Evolutionary conservation across 64 coral and sea anemone species (phyloP).

Genomic region (Platygyra sinensis): DNA sequence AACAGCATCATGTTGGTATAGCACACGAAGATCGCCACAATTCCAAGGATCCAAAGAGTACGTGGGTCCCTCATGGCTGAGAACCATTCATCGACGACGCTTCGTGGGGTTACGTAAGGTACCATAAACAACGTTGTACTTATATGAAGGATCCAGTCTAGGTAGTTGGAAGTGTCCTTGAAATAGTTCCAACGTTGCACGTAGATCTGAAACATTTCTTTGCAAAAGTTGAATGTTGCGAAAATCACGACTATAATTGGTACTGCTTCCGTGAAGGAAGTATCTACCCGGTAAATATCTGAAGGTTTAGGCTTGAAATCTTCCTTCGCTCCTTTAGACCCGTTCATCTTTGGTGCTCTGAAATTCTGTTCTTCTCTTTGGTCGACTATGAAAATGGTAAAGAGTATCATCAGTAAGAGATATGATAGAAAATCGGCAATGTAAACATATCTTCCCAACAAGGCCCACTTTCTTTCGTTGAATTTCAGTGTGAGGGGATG

Average conservation of each 20-base stretch:
- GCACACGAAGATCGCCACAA: slow-evolving; percentile 70
- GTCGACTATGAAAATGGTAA: slow-evolving; percentile 54
- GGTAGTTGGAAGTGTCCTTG: slow-evolving; percentile 57
- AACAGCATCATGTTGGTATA: slow-evolving; percentile 86
- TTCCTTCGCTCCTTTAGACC: neutral
- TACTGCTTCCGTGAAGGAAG: neutral
- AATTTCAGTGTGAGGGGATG: slow-evolving; percentile 72
- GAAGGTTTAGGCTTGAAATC: slow-evolving; percentile 24
- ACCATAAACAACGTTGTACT: slow-evolving; percentile 58
- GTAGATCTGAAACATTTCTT: slow-evolving; percentile 73
- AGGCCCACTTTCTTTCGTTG: slow-evolving; percentile 64
- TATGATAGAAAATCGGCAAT: slow-evolving; percentile 53
- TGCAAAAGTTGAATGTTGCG: slow-evolving; percentile 44
- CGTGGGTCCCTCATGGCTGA: slow-evolving; percentile 22
- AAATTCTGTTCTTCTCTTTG: slow-evolving; percentile 27
- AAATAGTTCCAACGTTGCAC: slow-evolving; percentile 73
- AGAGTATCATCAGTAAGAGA: slow-evolving; percentile 47
- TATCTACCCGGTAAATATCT: slow-evolving; percentile 7
- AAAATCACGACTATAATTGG: slow-evolving; percentile 58
- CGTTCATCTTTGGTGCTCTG: neutral
- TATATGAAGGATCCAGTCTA: slow-evolving; percentile 72
- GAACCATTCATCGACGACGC: slow-evolving; percentile 15
- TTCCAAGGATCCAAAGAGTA: slow-evolving; percentile 54
- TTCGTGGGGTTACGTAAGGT: slow-evolving; percentile 39
- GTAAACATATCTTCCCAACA: slow-evolving; percentile 63